Evolutionary conservation across 2,113 vertebrate species (phyloP).

Genomic region (Strigops habroptila): DNA sequence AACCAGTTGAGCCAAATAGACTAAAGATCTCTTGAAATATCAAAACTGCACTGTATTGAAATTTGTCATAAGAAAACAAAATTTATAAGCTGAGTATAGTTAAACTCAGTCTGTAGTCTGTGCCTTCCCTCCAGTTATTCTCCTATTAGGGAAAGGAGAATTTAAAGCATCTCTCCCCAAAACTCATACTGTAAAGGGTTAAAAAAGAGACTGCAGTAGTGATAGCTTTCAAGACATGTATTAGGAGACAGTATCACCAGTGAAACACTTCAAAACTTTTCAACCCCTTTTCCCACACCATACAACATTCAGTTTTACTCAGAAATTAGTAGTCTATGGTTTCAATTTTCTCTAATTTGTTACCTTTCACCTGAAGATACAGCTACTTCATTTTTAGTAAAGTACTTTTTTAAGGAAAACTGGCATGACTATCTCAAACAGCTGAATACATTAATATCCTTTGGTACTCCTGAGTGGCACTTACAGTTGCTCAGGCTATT

Average conservation of each 20-base stretch:
- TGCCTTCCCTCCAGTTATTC: neutral
- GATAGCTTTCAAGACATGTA: neutral
- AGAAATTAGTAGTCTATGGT: neutral
- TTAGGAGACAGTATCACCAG: neutral
- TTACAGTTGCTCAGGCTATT: neutral
- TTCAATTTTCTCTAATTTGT: neutral
- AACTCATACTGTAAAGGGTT: neutral
- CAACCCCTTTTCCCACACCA: neutral
- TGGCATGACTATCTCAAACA: neutral
- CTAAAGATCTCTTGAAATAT: neutral
- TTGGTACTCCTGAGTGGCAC: neutral
- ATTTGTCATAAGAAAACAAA: neutral
- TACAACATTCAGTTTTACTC: neutral
- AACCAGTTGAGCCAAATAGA: neutral
- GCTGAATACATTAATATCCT: neutral
- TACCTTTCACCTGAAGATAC: neutral
- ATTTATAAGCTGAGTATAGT: neutral
- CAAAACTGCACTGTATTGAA: neutral
- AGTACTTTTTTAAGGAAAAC: neutral
- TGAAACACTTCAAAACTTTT: neutral
- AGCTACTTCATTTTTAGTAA: neutral
- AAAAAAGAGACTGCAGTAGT: neutral
- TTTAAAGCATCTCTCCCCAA: neutral
- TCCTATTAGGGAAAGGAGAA: neutral
- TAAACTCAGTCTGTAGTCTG: neutral